Conservation (phyloP, 2,113 vertebrate genomes). For the Cebidichthys violaceus region DNA sequence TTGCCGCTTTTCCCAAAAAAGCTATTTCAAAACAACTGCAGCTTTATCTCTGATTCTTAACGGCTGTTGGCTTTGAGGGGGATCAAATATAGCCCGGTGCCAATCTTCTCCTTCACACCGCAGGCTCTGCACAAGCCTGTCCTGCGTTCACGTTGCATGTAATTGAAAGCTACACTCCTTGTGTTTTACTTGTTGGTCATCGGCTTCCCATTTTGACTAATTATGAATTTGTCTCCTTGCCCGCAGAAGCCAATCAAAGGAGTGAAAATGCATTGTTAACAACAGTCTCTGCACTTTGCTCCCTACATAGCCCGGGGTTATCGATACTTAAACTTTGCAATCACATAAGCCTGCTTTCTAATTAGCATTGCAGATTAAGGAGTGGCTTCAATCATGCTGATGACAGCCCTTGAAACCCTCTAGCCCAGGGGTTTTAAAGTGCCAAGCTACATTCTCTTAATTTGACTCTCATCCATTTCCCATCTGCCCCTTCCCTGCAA, state of each 20-base stretch:
- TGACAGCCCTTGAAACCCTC: constrained; percentile 71
- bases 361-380: constrained; percentile 84
- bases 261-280: constrained; percentile 74
- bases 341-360: constrained; percentile 80
- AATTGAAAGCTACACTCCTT: constrained; percentile 31
- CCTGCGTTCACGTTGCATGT: constrained; percentile 7
- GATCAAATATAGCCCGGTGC: constrained; percentile 27
- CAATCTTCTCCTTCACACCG: constrained; percentile 25
- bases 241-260: constrained; percentile 57
- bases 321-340: constrained; percentile 81
- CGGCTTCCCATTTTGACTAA: constrained; percentile 43
- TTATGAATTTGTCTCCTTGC: constrained; percentile 52
- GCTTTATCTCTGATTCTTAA: constrained; percentile 59
- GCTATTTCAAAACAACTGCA: constrained; percentile 53
- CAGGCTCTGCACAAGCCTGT: constrained; percentile 20
- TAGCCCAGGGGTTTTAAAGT: constrained; percentile 55
- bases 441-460: constrained; percentile 36
- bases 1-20: constrained; percentile 1
- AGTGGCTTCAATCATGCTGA: constrained; percentile 80
- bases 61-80: constrained; percentile 41
- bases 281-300: constrained; percentile 68
- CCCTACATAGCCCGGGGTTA: constrained; percentile 72
- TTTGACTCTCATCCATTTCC: constrained; percentile 47
- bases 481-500: constrained; percentile 29
- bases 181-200: constrained; percentile 53